Base-by-base conservation (phyloP, 2,113 vertebrate species). In the Rallus limicola region DNA sequence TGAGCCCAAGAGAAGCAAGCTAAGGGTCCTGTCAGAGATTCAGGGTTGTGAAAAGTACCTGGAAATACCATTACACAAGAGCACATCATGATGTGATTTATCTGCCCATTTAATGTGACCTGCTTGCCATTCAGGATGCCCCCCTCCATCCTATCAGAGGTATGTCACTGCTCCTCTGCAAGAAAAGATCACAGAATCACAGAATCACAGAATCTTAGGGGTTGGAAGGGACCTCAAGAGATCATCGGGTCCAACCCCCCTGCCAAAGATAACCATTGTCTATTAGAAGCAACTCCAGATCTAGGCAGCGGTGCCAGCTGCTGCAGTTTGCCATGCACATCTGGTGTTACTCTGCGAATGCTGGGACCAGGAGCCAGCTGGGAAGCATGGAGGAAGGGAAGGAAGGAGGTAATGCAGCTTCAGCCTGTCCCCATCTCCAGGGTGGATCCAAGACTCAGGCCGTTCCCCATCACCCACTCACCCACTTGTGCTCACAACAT, bases 181-280 rank as follows among this genome's bases (percentile, higher is more conserved):
- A 60, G 60, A 21, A 36, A 71, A 55, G n/a, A n/a, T n/a, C n/a
- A n/a, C n/a, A n/a, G n/a, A n/a, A n/a, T n/a, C n/a, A n/a, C n/a
- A n/a, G n/a, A n/a, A n/a, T n/a, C n/a, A n/a, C n/a, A n/a, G n/a
- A n/a, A n/a, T n/a, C n/a, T n/a, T n/a, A n/a, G n/a, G n/a, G n/a
- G n/a, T n/a, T n/a, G n/a, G n/a, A n/a, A n/a, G n/a, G n/a, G n/a
- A n/a, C n/a, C n/a, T n/a, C n/a, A n/a, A n/a, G n/a, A n/a, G n/a
- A n/a, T n/a, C n/a, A n/a, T n/a, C n/a, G n/a, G n/a, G n/a, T n/a
- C n/a, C n/a, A n/a, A n/a, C n/a, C n/a, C n/a, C n/a, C n/a, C n/a
- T n/a, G n/a, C n/a, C n/a, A n/a, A n/a, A n/a, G 26, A 36, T 3
- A 72, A 48, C 12, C 2, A 0, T 4, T n/a, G 15, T 9, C 24